A percentile compares a stretch with the other conserved stretches of the same genome.
Evolutionary conservation across 2,888 invertebrate genomes (phyloP).

Genomic region (Stegophylla sp.): DNA sequence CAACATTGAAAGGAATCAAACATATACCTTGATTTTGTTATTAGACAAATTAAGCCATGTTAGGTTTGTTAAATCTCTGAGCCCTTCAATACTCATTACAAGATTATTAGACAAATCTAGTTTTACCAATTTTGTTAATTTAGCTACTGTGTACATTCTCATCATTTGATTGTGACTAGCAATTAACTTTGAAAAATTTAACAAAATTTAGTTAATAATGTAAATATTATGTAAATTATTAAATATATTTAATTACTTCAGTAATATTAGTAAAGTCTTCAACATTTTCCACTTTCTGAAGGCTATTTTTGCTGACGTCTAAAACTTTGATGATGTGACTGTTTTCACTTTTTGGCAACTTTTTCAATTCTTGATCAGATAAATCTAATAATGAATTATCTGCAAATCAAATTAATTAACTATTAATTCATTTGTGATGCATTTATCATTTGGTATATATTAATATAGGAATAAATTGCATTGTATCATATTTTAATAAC

Average conservation of each 20-base stretch:
- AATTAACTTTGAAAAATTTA: conserved; percentile 73
- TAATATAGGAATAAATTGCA: too few relatives aligned
- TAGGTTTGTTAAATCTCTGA: conserved; percentile 82
- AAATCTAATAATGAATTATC: conserved; percentile 70
- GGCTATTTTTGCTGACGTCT: conserved; percentile 84
- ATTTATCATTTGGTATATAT: too few relatives aligned
- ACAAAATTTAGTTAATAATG: not conserved
- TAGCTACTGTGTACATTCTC: conserved; percentile 86
- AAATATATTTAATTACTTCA: conserved; percentile 69
- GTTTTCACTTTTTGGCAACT: conserved; percentile 76
- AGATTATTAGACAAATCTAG: conserved; percentile 87
- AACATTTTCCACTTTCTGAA: conserved; percentile 85
- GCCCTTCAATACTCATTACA: conserved; percentile 86
- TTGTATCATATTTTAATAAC: too few relatives aligned
- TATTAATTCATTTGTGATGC: not conserved
- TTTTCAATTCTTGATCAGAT: conserved; percentile 80
- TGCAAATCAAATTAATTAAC: not conserved
- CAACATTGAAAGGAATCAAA: not conserved
- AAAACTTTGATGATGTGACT: conserved; percentile 68
- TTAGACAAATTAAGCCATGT: conserved; percentile 83
- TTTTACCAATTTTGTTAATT: conserved; percentile 79
- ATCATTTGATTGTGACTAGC: conserved; percentile 83
- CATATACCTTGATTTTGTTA: conserved; percentile 82
- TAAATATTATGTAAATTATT: conserved; percentile 42
- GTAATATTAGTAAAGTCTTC: conserved; percentile 81